These are phyloP conservation scores for Scaptomyza caliginosa DNA, from an alignment of 2,888 invertebrate genomes.

Conservation along the genomic window DNA sequence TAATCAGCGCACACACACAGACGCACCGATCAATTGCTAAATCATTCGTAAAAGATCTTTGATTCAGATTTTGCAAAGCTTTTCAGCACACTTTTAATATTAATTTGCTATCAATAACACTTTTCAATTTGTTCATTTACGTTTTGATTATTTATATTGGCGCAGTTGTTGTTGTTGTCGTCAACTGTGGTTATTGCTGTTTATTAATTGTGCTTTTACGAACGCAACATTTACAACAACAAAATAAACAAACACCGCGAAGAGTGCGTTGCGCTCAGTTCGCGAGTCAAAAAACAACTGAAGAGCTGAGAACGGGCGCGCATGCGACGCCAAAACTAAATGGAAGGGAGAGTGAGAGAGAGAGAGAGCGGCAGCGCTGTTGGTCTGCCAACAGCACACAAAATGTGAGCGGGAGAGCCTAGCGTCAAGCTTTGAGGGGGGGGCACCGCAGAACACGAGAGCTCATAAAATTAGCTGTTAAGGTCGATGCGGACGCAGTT, in stretches of 20 bases:
- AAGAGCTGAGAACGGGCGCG: slow-evolving; percentile 57
- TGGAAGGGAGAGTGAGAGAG: slow-evolving; percentile 18
- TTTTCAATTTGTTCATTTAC: slow-evolving; percentile 56
- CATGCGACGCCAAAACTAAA: slow-evolving; percentile 65
- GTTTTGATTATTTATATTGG: slow-evolving; percentile 59
- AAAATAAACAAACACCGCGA: slow-evolving; percentile 5
- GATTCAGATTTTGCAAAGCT: slow-evolving; percentile 29
- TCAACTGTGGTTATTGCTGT: slow-evolving; percentile 13
- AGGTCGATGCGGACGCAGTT: slow-evolving; percentile 45
- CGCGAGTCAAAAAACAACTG: slow-evolving; percentile 58
- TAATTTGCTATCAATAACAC: slow-evolving; percentile 55
- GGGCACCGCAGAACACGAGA: slow-evolving; percentile 1
- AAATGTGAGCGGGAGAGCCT: slow-evolving; percentile 9
- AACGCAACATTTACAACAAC: slow-evolving; percentile 30
- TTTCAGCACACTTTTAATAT: slow-evolving; percentile 10
- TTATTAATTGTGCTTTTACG: slow-evolving; percentile 21
- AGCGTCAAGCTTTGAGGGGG: slow-evolving; percentile 20
- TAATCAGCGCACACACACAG: slow-evolving; percentile 1
- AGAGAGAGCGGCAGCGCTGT: background rate
- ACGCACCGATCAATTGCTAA: slow-evolving; percentile 21
- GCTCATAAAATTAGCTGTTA: slow-evolving; percentile 55
- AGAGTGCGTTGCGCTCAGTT: slow-evolving; percentile 51
- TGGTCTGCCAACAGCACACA: background rate
- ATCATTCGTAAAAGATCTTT: slow-evolving; percentile 30
- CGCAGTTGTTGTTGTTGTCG: slow-evolving; percentile 10